Evolutionary conservation across 2,888 invertebrate genomes (phyloP), one percentile per base, ranked within the genome.

Genomic region (Parnassius apollo): DNA sequence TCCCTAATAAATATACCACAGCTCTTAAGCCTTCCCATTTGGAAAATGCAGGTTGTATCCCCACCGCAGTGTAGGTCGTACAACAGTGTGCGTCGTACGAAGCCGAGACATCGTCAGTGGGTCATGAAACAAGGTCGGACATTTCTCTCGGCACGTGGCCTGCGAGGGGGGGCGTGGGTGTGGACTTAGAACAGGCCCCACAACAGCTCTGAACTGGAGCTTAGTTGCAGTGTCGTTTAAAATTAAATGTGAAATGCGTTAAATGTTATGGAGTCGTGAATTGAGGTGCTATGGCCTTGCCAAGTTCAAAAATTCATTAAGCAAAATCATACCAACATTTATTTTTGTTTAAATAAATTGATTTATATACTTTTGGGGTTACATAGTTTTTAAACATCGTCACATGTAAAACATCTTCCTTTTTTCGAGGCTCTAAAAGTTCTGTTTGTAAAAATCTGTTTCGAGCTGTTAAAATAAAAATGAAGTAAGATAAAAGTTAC

Each of bases 121-220:
- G 91, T 88, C 91, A 91, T 78, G 80, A 78, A 91, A 90, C 88
- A 90, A 90, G 91, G 91, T 83, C 91, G 82, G 80, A 80, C 91
- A 91, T 91, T 91, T 91, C 91, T 91, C 90, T 80, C 68, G 66
- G 72, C 65, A 62, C 56, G 69, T 63, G 63, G 63, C 63, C 35
- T n/a, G 12, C 42, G 44, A 48, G 45, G 51, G 57, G 62, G 64
- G 69, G 74, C 68, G 71, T 73, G 76, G 76, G 68, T 65, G 66
- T 64, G 65, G 63, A 66, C 45, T 53, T 58, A 52, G 55, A 42
- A 1, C 45, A 44, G 54, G 55, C 42, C 52, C 55, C 12, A 25
- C 8, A 11, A 12, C 55, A 13, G 18, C 12, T 10, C 18, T 50
- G 42, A 35, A 18, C 35, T 48, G 45, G 18, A 10, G 18, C 55